Evolutionary conservation across 2,113 vertebrate species (phyloP).

Genomic region (Nesoenas mayeri): DNA sequence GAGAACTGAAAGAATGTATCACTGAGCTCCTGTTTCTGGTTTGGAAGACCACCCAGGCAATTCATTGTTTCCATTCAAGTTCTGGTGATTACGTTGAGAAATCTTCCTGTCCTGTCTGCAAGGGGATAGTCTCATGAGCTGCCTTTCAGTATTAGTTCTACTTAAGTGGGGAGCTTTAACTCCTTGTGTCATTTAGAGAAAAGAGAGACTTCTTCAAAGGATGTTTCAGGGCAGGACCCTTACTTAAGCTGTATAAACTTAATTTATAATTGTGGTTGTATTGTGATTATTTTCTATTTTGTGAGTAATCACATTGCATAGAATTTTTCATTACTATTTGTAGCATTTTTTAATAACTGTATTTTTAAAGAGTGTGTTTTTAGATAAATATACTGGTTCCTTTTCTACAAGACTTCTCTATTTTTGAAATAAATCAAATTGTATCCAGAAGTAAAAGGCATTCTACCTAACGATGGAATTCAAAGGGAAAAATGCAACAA

Average conservation of each 20-base stretch:
- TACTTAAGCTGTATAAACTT: neutral
- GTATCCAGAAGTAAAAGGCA: neutral
- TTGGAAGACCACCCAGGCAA: neutral
- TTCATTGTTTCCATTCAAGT: neutral
- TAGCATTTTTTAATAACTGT: neutral
- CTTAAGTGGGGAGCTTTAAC: neutral
- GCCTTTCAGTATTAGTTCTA: neutral
- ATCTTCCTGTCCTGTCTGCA: neutral
- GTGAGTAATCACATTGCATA: neutral
- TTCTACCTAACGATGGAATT: neutral
- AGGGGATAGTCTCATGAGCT: neutral
- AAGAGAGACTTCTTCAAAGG: neutral
- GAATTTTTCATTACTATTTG: neutral
- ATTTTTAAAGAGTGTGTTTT: neutral
- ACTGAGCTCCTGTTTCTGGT: neutral
- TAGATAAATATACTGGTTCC: neutral
- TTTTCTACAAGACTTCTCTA: neutral
- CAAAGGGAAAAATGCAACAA: neutral
- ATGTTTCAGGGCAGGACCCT: neutral
- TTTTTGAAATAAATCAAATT: neutral
- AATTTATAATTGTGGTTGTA: neutral
- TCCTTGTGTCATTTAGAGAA: neutral
- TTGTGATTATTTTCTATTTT: neutral
- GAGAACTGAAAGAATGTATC: neutral
- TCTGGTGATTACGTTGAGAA: neutral